Conservation (phyloP, 1,140 invertebrate genomes). For the Agrilus planipennis region DNA sequence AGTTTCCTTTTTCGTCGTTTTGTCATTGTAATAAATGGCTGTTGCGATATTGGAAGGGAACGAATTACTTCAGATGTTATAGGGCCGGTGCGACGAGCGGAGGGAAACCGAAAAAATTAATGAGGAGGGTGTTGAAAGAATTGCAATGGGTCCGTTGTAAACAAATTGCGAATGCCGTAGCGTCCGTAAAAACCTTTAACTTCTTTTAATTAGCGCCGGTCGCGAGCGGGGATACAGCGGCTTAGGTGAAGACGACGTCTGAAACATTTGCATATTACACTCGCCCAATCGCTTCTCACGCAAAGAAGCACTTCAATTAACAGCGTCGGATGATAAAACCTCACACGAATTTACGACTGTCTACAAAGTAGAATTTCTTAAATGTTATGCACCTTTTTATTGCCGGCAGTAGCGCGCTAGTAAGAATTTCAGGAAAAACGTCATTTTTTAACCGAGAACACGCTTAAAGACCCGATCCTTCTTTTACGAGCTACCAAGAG, state of each 20-base stretch:
- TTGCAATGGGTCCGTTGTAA: conserved; percentile 14
- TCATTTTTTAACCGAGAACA: neutral
- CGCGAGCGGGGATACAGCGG: conserved; percentile 9
- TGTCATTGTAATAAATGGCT: conserved; percentile 16
- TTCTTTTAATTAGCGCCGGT: conserved; percentile 22
- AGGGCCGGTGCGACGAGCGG: no score
- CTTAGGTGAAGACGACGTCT: conserved; percentile 1
- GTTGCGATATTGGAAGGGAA: conserved; percentile 14
- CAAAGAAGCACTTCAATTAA: conserved; percentile 20
- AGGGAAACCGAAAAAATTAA: conserved; percentile 16
- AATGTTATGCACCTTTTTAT: no score
- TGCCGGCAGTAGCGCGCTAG: no score
- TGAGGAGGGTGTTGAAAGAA: conserved; percentile 12
- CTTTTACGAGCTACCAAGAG: neutral
- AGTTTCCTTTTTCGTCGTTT: conserved; percentile 13
- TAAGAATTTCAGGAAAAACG: no score
- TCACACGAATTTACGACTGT: conserved; percentile 9
- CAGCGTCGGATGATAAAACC: conserved; percentile 23
- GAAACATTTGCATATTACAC: conserved; percentile 17
- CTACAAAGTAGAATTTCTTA: no score
- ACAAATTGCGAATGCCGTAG: conserved; percentile 13
- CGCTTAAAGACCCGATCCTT: neutral
- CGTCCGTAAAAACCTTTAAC: conserved; percentile 20
- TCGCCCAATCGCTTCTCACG: conserved; percentile 12
- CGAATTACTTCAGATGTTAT: conserved; percentile 15